A percentile compares a stretch with the other conserved stretches of the same genome.
These are phyloP conservation scores for Heterodera carotae DNA, from an alignment of 1,140 invertebrate species.

Conservation along the genomic window DNA sequence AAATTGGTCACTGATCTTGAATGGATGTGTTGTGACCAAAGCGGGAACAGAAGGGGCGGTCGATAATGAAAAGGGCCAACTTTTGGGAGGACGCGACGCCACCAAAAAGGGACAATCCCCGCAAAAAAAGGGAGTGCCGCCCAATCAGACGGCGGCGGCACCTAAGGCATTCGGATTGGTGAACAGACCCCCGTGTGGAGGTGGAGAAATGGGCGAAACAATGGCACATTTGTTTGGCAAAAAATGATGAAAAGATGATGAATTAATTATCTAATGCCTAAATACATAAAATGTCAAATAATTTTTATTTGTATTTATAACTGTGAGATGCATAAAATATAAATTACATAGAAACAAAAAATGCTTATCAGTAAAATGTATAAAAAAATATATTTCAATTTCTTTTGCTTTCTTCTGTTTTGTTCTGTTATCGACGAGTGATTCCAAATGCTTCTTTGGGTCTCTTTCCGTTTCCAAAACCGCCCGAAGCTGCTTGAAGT, in stretches of 20 bases:
- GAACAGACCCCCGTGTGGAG: background rate
- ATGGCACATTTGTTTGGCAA: background rate
- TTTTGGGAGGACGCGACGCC: background rate
- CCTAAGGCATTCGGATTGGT: background rate
- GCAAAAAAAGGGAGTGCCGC: background rate
- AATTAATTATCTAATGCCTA: no score
- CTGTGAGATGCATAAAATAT: no score
- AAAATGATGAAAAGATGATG: background rate
- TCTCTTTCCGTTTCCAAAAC: background rate
- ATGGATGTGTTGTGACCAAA: constrained; percentile 17
- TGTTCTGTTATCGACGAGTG: background rate
- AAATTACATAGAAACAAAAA: background rate
- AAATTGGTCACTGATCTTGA: constrained; percentile 7
- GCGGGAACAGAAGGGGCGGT: background rate
- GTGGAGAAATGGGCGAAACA: background rate
- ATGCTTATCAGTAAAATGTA: no score
- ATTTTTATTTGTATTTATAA: no score
- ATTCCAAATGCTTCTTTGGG: background rate
- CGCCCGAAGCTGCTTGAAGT: background rate
- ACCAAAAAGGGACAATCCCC: background rate
- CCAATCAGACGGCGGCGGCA: background rate
- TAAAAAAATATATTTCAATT: background rate
- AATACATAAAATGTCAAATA: no score
- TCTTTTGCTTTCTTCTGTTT: background rate
- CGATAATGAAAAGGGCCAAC: constrained; percentile 18